These are phyloP conservation scores for Mactra quadrangularis DNA, from an alignment of 1,140 invertebrate genomes.

Conservation along the genomic window DNA sequence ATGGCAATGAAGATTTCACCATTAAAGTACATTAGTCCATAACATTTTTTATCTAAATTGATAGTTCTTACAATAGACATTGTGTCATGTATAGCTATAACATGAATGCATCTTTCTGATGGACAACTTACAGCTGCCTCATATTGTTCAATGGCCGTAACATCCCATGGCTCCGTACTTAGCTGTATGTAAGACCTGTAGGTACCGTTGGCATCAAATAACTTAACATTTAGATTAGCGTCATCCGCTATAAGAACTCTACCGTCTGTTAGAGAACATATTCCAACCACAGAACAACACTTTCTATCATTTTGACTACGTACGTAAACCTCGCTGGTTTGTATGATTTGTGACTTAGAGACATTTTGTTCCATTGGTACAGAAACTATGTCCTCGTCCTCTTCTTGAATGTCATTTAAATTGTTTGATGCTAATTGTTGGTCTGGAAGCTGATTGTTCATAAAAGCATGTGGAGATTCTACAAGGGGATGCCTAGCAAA, in stretches of 20 bases:
- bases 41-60: constrained; percentile 28
- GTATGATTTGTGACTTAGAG: constrained; percentile 13
- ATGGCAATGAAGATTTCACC: constrained; percentile 31
- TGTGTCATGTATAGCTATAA: constrained; percentile 12
- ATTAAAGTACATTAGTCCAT: constrained; percentile 11
- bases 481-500: neutral
- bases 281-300: constrained; percentile 28
- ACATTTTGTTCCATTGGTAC: neutral
- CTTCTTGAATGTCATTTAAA: constrained; percentile 50
- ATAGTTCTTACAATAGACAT: constrained; percentile 14
- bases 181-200: neutral
- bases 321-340: constrained; percentile 21
- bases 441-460: neutral
- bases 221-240: constrained; percentile 26
- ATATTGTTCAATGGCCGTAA: constrained; percentile 36
- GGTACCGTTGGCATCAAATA: constrained; percentile 24
- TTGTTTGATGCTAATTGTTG: neutral
- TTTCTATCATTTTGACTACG: constrained; percentile 33
- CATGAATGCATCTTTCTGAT: neutral
- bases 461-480: neutral
- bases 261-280: constrained; percentile 9
- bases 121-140: constrained; percentile 44
- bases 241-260: constrained; percentile 25
- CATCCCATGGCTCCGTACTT: constrained; percentile 38
- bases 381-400: constrained; percentile 30